Percentiles rank a stretch among this genome's conserved stretches.
Conservation (phyloP, 2,113 vertebrate species). For the Azemiops feae region DNA sequence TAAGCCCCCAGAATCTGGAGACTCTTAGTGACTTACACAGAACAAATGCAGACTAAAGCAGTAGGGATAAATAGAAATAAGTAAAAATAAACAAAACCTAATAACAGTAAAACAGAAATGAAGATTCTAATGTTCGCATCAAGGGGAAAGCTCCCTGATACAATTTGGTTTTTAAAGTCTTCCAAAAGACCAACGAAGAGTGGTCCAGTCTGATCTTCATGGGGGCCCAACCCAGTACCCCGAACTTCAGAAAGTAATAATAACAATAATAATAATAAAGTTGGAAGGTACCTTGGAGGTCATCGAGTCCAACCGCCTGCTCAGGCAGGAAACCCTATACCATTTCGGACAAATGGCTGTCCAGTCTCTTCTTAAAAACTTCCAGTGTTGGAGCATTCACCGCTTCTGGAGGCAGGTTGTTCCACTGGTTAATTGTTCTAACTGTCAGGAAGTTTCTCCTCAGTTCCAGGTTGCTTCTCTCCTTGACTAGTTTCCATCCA, state of each 20-base stretch:
- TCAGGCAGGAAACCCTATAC: too few relatives aligned
- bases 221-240: neutral
- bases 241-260: neutral
- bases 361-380: too few relatives aligned
- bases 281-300: too few relatives aligned
- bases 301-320: too few relatives aligned
- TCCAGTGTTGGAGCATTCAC: too few relatives aligned
- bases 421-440: too few relatives aligned
- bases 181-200: neutral
- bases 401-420: too few relatives aligned
- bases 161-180: neutral
- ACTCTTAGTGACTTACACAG: neutral
- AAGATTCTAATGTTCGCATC: neutral
- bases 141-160: neutral
- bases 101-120: neutral
- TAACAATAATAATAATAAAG: too few relatives aligned
- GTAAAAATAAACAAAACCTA: neutral
- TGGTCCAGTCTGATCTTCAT: neutral
- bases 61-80: neutral
- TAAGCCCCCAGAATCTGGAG: neutral
- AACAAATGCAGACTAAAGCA: neutral
- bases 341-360: too few relatives aligned
- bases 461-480: too few relatives aligned
- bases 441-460: too few relatives aligned
- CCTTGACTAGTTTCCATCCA: too few relatives aligned